Evolutionary conservation across 1,140 invertebrate genomes (phyloP).

Genomic region (Pseudomyrmex gracilis): DNA sequence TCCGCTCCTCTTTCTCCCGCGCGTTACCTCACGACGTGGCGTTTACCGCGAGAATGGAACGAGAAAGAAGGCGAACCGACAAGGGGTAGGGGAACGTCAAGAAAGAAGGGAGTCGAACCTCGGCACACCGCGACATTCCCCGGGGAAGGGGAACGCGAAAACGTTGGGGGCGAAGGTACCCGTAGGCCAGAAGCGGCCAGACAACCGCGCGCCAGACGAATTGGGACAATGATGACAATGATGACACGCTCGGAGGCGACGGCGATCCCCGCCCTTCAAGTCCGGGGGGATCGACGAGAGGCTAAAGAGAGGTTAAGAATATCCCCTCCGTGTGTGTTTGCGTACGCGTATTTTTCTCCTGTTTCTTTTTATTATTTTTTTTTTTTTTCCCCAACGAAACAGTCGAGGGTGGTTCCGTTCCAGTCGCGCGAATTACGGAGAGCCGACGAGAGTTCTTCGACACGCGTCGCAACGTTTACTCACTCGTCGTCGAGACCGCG

Average conservation of each 20-base stretch:
- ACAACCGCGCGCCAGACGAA: conserved; percentile 72
- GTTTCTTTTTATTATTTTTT: no score
- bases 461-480: conserved; percentile 3
- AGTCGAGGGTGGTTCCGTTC: neutral
- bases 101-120: conserved; percentile 83
- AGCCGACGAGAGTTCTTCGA: neutral
- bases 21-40: conserved; percentile 45
- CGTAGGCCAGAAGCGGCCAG: conserved; percentile 45
- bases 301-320: conserved; percentile 72
- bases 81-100: conserved; percentile 76
- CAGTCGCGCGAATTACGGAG: no score
- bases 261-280: conserved; percentile 66
- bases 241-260: conserved; percentile 27
- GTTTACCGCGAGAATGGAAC: conserved; percentile 69
- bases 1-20: conserved; percentile 59
- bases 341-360: conserved; percentile 15
- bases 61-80: conserved; percentile 69
- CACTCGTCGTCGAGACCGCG: conserved; percentile 34
- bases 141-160: conserved; percentile 75
- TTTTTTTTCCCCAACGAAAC: neutral
- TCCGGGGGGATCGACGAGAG: conserved; percentile 42
- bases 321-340: conserved; percentile 54
- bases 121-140: conserved; percentile 74
- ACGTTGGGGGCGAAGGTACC: conserved; percentile 75
- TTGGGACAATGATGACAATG: conserved; percentile 67